These are phyloP conservation scores for Notodonta dromedarius DNA, from an alignment of 2,888 invertebrate genomes.

Conservation along the genomic window DNA sequence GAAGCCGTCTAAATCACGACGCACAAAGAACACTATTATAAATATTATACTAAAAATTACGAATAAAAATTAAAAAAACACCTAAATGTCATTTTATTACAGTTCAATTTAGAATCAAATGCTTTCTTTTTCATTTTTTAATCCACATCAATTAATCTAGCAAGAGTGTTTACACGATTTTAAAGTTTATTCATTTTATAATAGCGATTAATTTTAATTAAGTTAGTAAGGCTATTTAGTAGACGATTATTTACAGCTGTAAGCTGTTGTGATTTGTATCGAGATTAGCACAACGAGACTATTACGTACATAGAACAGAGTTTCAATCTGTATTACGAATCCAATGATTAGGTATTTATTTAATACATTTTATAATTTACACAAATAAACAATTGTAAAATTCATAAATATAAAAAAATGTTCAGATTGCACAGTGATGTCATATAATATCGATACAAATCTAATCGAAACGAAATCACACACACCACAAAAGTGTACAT, in stretches of 20 bases:
- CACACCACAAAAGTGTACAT: constrained; percentile 32
- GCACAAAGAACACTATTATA: constrained; percentile 35
- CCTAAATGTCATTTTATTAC: constrained; percentile 80
- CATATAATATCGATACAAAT: constrained; percentile 60
- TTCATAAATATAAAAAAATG: no score
- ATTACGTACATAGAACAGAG: no score
- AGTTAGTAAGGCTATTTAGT: constrained; percentile 83
- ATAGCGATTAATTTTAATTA: constrained; percentile 69
- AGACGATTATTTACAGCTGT: constrained; percentile 62
- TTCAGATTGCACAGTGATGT: not conserved
- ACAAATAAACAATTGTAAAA: no score
- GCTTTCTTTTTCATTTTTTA: constrained; percentile 66
- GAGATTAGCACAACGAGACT: constrained; percentile 46
- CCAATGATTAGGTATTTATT: no score
- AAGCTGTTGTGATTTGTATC: constrained; percentile 52
- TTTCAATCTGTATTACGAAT: no score
- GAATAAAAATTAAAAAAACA: constrained; percentile 60
- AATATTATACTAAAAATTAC: constrained; percentile 39
- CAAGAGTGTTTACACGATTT: constrained; percentile 68
- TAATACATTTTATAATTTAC: no score
- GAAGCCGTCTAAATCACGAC: constrained; percentile 36
- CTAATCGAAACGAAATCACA: constrained; percentile 48
- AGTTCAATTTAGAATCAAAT: constrained; percentile 82
- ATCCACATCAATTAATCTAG: constrained; percentile 77
- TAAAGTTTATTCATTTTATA: constrained; percentile 57